Evolutionary conservation across 1,140 invertebrate species (phyloP), one percentile per base, ranked within the genome.

Genomic region (Brachionus rotundiformis): DNA sequence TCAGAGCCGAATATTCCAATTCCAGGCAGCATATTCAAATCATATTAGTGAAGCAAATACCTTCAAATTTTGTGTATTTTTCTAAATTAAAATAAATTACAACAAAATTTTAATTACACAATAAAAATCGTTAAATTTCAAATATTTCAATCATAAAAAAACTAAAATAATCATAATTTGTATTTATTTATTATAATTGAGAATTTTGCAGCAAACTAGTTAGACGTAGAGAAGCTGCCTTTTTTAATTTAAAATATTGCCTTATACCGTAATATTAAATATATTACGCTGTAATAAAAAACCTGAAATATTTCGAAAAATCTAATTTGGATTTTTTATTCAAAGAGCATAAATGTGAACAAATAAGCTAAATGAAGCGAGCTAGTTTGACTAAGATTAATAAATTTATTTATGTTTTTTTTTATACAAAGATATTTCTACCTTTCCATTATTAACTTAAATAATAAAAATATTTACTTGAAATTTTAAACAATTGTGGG

Each of bases 11-110:
- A 79, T 79, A 79, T 79, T 54, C 76, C 76, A 36, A 79, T 63
- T 59, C 76, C 76, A 63, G 76, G 76, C 27, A 79, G 36, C 76
- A 79, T 79, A n/a, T 68, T 68, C 31, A 68, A 68, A 68, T 39
- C 31, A 68, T 33, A 61, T 61, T 27, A 33, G 16, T 19, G 47
- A 54, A 19, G 47, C 19, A 54, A 54, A 49, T 39, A 49, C 3
- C 5, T 54, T 54, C 47, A 54, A 54, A 54, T 19, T 54, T 19
- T 16, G 47, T 54, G 10, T 54, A 19, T 54, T 54, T 49, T 19
- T 54, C 47, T 54, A 54, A 54, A 54, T 19, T 54, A 54, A 54
- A 54, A 54, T 54, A 54, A 54, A 54, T 54, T 63, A 29, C 29
- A 63, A 63, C 25, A 63, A 63, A 63, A 63, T 63, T 29, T 63